Conservation (phyloP, 2,797 vertebrate species). For the Salmo trutta region DNA sequence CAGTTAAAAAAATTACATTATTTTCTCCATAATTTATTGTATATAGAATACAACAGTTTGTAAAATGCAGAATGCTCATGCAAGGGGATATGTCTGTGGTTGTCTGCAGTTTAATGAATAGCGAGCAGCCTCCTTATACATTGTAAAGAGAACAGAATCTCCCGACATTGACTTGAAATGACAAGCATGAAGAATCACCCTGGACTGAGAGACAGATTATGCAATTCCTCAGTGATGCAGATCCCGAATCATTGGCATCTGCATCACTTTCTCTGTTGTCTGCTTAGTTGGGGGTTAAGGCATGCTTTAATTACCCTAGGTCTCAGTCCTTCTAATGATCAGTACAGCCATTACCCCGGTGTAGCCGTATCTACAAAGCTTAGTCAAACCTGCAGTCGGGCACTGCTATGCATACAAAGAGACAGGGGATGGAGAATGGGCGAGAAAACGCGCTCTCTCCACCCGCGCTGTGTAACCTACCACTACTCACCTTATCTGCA, state of each 20-base stretch:
- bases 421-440: conserved; percentile 51
- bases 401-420: conserved; percentile 89
- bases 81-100: conserved; percentile 26
- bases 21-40: no score
- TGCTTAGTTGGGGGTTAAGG: conserved; percentile 34
- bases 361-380: conserved; percentile 54
- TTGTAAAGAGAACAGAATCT: conserved; percentile 45
- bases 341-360: conserved; percentile 58
- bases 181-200: conserved; percentile 66
- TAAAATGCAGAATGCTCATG: not conserved
- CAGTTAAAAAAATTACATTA: no score
- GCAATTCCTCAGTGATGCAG: conserved; percentile 49
- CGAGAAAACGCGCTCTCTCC: conserved; percentile 40
- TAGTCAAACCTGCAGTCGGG: conserved; percentile 85
- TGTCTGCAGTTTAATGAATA: not conserved
- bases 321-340: conserved; percentile 52
- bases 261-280: conserved; percentile 26
- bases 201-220: conserved; percentile 50
- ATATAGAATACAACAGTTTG: not conserved
- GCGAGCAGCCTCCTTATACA: conserved; percentile 29
- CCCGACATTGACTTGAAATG: conserved; percentile 61
- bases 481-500: conserved; percentile 81
- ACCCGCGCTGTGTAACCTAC: conserved; percentile 73
- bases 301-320: conserved; percentile 29
- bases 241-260: conserved; percentile 11